Conservation (phyloP, 1,140 invertebrate genomes). For the Heterodera carotae region DNA sequence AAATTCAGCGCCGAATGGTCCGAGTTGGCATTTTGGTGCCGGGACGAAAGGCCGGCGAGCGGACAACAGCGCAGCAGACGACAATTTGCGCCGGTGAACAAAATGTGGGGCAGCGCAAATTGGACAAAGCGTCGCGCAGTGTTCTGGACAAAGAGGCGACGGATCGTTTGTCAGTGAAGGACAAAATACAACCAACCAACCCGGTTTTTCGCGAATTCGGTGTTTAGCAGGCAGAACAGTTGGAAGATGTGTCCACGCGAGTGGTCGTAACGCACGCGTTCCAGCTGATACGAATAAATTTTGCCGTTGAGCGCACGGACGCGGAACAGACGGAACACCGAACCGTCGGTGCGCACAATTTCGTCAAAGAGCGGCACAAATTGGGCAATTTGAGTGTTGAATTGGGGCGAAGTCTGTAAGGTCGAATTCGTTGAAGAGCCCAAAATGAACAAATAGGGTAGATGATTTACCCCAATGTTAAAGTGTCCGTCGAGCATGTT, state of each 20-base stretch:
- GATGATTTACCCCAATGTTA: conserved; percentile 12
- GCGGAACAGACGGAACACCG: conserved; percentile 30
- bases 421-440: neutral
- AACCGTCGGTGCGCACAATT: conserved; percentile 32
- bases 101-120: conserved; percentile 38
- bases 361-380: conserved; percentile 32
- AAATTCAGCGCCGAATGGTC: conserved; percentile 34
- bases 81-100: conserved; percentile 19
- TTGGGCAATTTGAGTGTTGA: conserved; percentile 38
- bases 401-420: conserved; percentile 11
- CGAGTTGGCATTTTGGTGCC: conserved; percentile 11
- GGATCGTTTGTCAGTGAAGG: too few relatives aligned
- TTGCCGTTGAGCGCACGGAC: conserved; percentile 42
- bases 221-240: conserved; percentile 37
- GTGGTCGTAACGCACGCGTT: conserved; percentile 24
- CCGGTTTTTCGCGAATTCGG: conserved; percentile 37
- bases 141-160: conserved; percentile 17
- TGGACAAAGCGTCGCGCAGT: conserved; percentile 40
- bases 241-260: conserved; percentile 32
- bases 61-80: conserved; percentile 39
- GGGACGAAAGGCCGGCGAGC: conserved; percentile 29
- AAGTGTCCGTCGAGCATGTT: conserved; percentile 36
- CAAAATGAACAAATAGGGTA: neutral
- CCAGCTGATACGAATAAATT: conserved; percentile 42
- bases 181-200: conserved; percentile 13